Conservation (phyloP, 2,888 invertebrate genomes). For the Thera britannica region DNA sequence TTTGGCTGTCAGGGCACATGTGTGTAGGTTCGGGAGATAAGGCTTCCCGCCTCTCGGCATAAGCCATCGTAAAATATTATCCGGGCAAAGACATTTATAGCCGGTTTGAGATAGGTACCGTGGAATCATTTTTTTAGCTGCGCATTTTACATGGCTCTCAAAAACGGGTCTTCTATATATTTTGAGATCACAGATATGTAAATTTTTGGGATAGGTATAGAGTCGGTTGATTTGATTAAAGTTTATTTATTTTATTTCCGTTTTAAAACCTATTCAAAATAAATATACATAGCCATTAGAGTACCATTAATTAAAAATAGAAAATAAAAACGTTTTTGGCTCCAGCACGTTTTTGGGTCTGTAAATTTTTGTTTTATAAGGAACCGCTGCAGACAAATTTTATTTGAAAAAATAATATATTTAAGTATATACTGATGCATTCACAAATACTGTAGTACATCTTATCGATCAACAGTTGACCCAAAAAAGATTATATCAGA, state of each 20-base stretch:
- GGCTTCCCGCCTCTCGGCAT: constrained; percentile 68
- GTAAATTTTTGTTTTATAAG: too few relatives aligned
- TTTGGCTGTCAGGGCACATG: constrained; percentile 79
- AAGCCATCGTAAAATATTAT: constrained; percentile 82
- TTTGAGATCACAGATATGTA: constrained; percentile 33
- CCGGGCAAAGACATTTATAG: constrained; percentile 79
- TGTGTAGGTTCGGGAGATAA: constrained; percentile 76
- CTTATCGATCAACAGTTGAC: too few relatives aligned
- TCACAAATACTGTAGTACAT: too few relatives aligned
- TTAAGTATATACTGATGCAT: too few relatives aligned
- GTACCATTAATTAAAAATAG: background rate
- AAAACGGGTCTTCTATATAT: constrained; percentile 26
- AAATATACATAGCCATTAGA: background rate
- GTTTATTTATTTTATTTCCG: constrained; percentile 10
- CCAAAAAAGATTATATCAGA: too few relatives aligned
- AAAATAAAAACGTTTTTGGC: background rate
- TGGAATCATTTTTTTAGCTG: constrained; percentile 66
- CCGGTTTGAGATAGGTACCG: constrained; percentile 74
- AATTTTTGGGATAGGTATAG: constrained; percentile 28
- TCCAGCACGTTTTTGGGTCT: background rate
- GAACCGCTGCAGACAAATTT: too few relatives aligned
- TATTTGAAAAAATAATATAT: too few relatives aligned
- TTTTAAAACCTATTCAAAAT: background rate
- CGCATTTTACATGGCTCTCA: constrained; percentile 35
- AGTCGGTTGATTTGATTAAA: constrained; percentile 22